Base-by-base conservation (phyloP, 2,888 invertebrate genomes). In the Aradus depressus region DNA sequence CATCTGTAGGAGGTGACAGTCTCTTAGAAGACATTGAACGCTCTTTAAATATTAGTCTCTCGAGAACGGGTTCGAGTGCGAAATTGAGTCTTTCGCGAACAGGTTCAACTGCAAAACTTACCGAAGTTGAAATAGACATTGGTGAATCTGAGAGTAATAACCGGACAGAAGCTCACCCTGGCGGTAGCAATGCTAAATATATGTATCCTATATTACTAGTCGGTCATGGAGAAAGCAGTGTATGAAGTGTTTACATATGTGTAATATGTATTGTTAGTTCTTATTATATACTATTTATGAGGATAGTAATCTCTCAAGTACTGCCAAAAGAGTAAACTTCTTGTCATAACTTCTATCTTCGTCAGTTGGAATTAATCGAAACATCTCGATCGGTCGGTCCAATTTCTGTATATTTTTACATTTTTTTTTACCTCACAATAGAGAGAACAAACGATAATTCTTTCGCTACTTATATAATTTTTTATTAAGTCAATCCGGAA, bases 1-100 rank as follows among this genome's bases (percentile, higher is more conserved):
- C 54, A 8, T 53, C 53, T 10, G 8, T 57, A n/a, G 60, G 58
- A n/a, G 54, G 58, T 16, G 59, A 53, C 14, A 56, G 56, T 47
- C 52, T 60, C 12, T 49, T 60, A 18, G 58, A 60, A 50, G 60
- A 60, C 44, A 60, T 60, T 12, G 60, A 60, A 38, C 50, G 50
- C 19, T 59, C 59, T n/a, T 44, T 60, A n/a, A 57, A 58, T 12
- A 55, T 59, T 19, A 52, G 55, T 41, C 49, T 56, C 25, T 54
- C 54, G 4, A 26, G 53, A 18, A 50, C 56, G 35, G 58, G 54
- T 32, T 58, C 56, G 2, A 43, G 45, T 18, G 51, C 50, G 12
- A 34, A 38, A 16, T 49, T 55, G 18, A 48, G 43, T 16, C 32
- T 50, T 18, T 43, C 42, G 12, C 10, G 45, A 18, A 50, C 44